A percentile compares a stretch with the other conserved stretches of the same genome.
Conservation (phyloP, 2,797 vertebrate genomes). For the Rhyacichthys aspro region DNA sequence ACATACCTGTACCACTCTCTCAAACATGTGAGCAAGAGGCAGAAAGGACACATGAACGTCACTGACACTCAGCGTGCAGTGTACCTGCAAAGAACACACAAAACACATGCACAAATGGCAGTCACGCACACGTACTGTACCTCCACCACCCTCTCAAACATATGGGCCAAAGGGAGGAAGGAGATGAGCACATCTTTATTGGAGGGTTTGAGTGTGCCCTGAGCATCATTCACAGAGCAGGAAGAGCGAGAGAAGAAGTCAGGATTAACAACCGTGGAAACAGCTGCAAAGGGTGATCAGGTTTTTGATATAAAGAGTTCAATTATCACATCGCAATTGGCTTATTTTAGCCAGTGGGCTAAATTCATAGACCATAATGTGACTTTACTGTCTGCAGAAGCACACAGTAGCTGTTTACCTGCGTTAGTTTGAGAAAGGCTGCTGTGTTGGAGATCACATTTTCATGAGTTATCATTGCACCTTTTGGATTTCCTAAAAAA, state of each 20-base stretch:
- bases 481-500: slow-evolving; percentile 91
- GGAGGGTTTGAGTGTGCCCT: slow-evolving; percentile 67
- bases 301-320: no score
- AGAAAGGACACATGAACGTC: slow-evolving; percentile 85
- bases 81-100: slow-evolving; percentile 76
- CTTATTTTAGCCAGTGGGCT: not conserved
- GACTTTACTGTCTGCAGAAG: not conserved
- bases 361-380: not conserved
- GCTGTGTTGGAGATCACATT: slow-evolving; percentile 93
- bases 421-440: slow-evolving; percentile 91
- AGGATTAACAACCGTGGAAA: not conserved
- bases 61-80: slow-evolving; percentile 70
- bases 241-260: slow-evolving; percentile 13
- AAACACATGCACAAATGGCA: slow-evolving; percentile 58
- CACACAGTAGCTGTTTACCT: slow-evolving; percentile 86
- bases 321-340: no score
- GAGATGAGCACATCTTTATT: slow-evolving; percentile 89
- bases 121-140: slow-evolving; percentile 73
- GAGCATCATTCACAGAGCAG: slow-evolving; percentile 25
- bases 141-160: slow-evolving; percentile 96
- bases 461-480: slow-evolving; percentile 91
- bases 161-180: slow-evolving; percentile 95
- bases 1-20: slow-evolving; percentile 85
- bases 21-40: slow-evolving; percentile 85
- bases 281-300: not conserved